Base-by-base conservation (phyloP, 2,797 vertebrate genomes). In the Naso thynnoides region DNA sequence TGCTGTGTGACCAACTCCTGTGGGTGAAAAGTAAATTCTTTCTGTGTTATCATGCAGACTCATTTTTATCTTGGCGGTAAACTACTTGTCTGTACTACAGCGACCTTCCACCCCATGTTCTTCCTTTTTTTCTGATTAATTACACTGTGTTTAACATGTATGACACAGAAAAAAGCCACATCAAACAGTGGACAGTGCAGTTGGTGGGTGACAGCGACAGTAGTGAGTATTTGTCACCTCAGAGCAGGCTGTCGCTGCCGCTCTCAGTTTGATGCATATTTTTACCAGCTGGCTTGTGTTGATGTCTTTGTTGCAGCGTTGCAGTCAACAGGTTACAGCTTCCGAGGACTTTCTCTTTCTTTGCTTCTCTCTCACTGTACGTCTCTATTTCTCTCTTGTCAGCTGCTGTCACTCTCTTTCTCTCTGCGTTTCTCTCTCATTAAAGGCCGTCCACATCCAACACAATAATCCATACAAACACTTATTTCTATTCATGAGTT, bases 401-500 rank as follows among this genome's bases (percentile, higher is more conserved):
- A 47, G 24, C 68, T 41, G 63, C 52, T 33, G n/a, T 78, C 62
- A 21, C 27, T 56, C 27, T 59, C 52, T 68, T 54, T 53, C 24
- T 64, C 16, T 36, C 27, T 7, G 31, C 77, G 27, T 73, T 36
- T 49, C 48, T 64, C 64, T 62, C 74, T 87, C 78, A 84, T 86
- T 89, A 82, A 74, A 82, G 48, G 58, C 73, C 57, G 21, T 75
- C 50, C 33, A 70, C 70, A 79, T 81, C 78, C 73, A 63, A 53
- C 48, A 77, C 75, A 86, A 73, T 76, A 86, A 86, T 79, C 78
- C 68, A 85, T 44, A 81, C 64, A 88, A 85, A 88, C 80, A 78
- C 78, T 67, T 74, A 87, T 88, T 89, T 89, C 58, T 90, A 84
- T 90, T 91, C 87, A 85, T 89, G 87, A 91, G 73, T 73, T 86